Evolutionary conservation across 2,888 invertebrate species (phyloP).

Genomic region (Aleiodes testaceus): DNA sequence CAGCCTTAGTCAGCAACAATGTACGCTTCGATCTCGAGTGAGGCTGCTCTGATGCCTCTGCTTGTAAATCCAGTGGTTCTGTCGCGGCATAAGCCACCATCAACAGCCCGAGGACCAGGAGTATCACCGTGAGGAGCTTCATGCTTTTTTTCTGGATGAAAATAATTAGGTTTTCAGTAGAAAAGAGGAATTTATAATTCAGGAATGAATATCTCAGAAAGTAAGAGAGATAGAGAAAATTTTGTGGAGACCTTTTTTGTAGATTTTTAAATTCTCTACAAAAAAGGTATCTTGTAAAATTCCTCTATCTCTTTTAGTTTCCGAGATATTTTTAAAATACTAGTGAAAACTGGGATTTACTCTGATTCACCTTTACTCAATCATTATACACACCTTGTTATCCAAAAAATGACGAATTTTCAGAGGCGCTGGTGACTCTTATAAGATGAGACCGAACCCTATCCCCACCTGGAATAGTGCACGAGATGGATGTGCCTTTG

Average conservation of each 20-base stretch:
- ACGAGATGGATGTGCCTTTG: constrained; percentile 19
- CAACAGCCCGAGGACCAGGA: constrained; percentile 45
- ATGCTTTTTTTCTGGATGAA: constrained; percentile 6
- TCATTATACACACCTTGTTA: constrained; percentile 35
- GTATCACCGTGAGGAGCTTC: constrained; percentile 6
- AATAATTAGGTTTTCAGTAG: not conserved
- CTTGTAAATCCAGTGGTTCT: constrained; percentile 33
- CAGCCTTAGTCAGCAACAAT: constrained; percentile 54
- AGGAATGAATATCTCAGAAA: too few species aligned
- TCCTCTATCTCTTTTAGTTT: too few species aligned
- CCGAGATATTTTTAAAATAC: too few species aligned
- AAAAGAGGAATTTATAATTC: too few species aligned
- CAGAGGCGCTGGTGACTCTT: constrained; percentile 47
- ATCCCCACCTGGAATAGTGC: constrained; percentile 36
- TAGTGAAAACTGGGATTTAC: not conserved
- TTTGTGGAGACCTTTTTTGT: too few species aligned
- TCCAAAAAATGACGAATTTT: constrained; percentile 47
- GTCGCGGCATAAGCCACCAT: constrained; percentile 51
- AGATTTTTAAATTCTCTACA: too few species aligned
- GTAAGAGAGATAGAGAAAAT: too few species aligned
- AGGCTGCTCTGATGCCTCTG: constrained; percentile 5
- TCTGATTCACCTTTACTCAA: not conserved
- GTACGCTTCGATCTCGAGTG: constrained; percentile 52
- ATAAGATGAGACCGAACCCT: constrained; percentile 47
- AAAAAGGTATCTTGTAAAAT: too few species aligned